A percentile compares a stretch with the other conserved stretches of the same genome.
These are phyloP conservation scores for Drosophila sordidapex DNA, from an alignment of 2,888 invertebrate genomes.

Conservation along the genomic window DNA sequence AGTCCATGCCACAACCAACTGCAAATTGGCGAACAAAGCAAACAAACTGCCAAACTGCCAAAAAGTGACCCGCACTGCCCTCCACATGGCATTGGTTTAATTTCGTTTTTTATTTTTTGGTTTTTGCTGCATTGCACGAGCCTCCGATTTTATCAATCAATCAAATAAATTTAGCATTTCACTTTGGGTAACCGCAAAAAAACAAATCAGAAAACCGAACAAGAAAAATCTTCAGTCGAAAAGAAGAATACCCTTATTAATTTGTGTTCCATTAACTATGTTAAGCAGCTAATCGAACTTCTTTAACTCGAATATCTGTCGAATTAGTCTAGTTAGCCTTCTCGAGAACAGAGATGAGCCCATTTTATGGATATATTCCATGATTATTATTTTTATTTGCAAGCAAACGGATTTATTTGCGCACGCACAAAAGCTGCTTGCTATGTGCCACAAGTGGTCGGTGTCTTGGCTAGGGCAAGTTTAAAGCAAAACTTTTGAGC, in stretches of 20 bases:
- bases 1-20: slow-evolving; percentile 14
- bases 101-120: not conserved
- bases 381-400: not conserved
- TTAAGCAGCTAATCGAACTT: not conserved
- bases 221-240: not conserved
- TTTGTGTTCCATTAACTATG: not conserved
- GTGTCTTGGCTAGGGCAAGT: slow-evolving; percentile 22
- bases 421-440: slow-evolving; percentile 35
- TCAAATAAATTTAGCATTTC: slow-evolving; percentile 54
- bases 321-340: not conserved
- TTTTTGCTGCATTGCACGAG: slow-evolving; percentile 3
- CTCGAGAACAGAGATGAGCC: not conserved
- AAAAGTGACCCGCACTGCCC: slow-evolving; percentile 49
- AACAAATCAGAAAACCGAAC: not conserved
- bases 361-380: not conserved
- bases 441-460: slow-evolving; percentile 9
- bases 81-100: slow-evolving; percentile 47
- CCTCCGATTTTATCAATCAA: slow-evolving; percentile 47
- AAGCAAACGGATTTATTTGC: slow-evolving; percentile 1
- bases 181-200: slow-evolving; percentile 29
- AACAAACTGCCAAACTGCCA: slow-evolving; percentile 36
- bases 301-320: no score
- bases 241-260: not conserved
- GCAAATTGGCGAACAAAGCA: slow-evolving; percentile 47
- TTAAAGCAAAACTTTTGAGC: slow-evolving; percentile 21